Evolutionary conservation across 1,140 invertebrate species (phyloP).

Genomic region (Drosophila seguyi): DNA sequence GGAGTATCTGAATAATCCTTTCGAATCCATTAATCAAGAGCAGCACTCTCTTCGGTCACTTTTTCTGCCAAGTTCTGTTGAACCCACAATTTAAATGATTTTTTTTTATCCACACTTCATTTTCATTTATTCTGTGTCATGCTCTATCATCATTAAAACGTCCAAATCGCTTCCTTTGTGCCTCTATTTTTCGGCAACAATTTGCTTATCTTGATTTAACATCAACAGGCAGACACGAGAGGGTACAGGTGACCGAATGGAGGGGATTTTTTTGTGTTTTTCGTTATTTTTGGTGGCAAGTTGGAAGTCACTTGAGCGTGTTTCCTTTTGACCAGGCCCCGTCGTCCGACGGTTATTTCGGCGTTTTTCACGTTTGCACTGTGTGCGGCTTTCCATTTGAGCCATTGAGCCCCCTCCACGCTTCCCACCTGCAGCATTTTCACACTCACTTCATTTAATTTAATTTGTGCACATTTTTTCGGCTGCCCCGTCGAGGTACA

Average conservation of each 20-base stretch:
- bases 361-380: conserved; percentile 53
- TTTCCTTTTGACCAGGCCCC: conserved; percentile 67
- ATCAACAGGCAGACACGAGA: conserved; percentile 54
- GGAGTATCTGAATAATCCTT: conserved; percentile 27
- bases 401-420: neutral
- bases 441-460: conserved; percentile 83
- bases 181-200: conserved; percentile 79
- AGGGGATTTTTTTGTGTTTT: neutral
- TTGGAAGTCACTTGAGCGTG: conserved; percentile 80
- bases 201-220: conserved; percentile 81
- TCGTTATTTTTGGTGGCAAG: conserved; percentile 29
- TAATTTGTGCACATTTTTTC: conserved; percentile 78
- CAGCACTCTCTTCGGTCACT: neutral
- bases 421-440: conserved; percentile 61
- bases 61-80: conserved; percentile 27
- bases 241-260: conserved; percentile 41
- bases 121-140: conserved; percentile 80
- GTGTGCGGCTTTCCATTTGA: conserved; percentile 50
- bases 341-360: conserved; percentile 11
- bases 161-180: conserved; percentile 80
- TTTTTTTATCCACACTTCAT: conserved; percentile 61
- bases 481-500: conserved; percentile 39
- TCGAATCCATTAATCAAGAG: conserved; percentile 45
- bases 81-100: conserved; percentile 63
- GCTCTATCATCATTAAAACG: conserved; percentile 83